Evolutionary conservation across 2,113 vertebrate genomes (phyloP), one percentile per base, ranked within the genome.

Genomic region (Cisticola juncidis): DNA sequence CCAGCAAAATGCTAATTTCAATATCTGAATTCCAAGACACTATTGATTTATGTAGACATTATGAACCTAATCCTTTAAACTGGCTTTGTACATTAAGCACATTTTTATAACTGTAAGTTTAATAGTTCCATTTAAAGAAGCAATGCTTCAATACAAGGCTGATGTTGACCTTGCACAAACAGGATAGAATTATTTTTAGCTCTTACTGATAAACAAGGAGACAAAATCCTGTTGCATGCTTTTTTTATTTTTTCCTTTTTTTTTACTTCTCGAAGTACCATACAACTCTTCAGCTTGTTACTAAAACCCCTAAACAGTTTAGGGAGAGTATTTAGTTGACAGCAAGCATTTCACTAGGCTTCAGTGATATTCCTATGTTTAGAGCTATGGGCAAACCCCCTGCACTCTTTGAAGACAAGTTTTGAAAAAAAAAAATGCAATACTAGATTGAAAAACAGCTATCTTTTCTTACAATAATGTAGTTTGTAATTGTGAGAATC

Each of bases 1-100:
- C 64, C 92, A 91, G 81, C 57, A 89, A 77, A 96, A 92, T 54
- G 68, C 66, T 96, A 44, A 93, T 91, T 88, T 95, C 58, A 60
- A 58, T 81, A 66, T 97, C 56, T 86, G 70, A 97, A 88, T 87
- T 65, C 85, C 88, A 96, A 71, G 57, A 91, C 64, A 70, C 48
- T 96, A 60, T 92, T 88, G 90, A 89, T 91, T 90, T 84, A 91
- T 86, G 83, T 14, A 93, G 94, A 95, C 82, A 72, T 95, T 78
- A 95, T 54, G 74, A 92, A 95, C 58, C 47, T 87, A 94, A 90
- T 66, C 84, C 45, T 92, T 91, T 87, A 80, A 78, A 88, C 87
- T 90, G 92, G 74, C 50, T 82, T 96, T 91, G 90, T 95, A 96
- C 29, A 95, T 84, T 74, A 91, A 96, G 90, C 80, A 95, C 45